Evolutionary conservation across 2,888 invertebrate genomes (phyloP).

Genomic region (Cabera pusaria): DNA sequence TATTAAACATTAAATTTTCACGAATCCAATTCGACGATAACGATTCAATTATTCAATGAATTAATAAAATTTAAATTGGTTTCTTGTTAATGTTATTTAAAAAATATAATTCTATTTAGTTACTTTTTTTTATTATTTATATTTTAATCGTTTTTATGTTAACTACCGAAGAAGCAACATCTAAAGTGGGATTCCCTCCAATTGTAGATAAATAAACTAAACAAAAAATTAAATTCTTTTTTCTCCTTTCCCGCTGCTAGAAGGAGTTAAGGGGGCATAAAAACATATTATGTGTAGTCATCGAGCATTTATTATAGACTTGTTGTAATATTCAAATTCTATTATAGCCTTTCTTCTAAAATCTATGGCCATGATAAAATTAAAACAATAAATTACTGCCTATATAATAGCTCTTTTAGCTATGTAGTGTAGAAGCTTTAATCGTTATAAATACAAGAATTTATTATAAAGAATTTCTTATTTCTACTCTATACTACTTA

Average conservation of each 20-base stretch:
- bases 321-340: constrained; percentile 71
- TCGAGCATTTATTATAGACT: constrained; percentile 28
- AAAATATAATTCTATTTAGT: no score
- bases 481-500: constrained; percentile 65
- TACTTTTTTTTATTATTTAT: neutral
- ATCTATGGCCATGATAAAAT: constrained; percentile 73
- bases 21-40: no score
- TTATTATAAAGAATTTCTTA: constrained; percentile 65
- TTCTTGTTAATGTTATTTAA: no score
- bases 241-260: constrained; percentile 78
- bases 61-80: no score
- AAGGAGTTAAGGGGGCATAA: constrained; percentile 71
- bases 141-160: constrained; percentile 2
- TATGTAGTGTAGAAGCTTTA: constrained; percentile 68
- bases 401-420: constrained; percentile 56
- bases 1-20: no score
- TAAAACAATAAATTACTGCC: constrained; percentile 61
- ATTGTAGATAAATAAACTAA: constrained; percentile 39
- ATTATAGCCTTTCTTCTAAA: constrained; percentile 62
- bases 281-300: constrained; percentile 42
- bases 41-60: no score
- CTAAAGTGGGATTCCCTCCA: constrained; percentile 44
- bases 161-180: constrained; percentile 4
- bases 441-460: constrained; percentile 60
- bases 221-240: constrained; percentile 37